Conservation (phyloP, 2,888 invertebrate species). For the Anthrax anthrax region DNA sequence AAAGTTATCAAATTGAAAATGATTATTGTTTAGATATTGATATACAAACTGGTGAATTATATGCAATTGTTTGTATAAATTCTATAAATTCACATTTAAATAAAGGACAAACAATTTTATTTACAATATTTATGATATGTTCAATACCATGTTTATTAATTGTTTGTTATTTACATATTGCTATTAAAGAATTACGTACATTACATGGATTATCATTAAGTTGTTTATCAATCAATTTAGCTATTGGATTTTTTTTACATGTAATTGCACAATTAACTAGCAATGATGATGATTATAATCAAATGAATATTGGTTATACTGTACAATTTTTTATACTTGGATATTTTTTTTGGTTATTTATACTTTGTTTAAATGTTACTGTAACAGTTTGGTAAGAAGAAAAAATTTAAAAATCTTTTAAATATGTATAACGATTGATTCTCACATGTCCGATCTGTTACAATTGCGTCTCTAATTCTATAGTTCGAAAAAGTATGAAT, state of each 20-base stretch:
- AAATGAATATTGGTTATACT: conserved; percentile 24
- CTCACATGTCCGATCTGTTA: too few relatives aligned
- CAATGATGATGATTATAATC: conserved; percentile 12
- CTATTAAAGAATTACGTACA: conserved; percentile 22
- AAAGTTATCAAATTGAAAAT: conserved; percentile 22
- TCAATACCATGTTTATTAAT: conserved; percentile 28
- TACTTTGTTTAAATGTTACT: conserved; percentile 27
- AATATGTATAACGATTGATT: too few relatives aligned
- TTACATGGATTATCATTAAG: conserved; percentile 29
- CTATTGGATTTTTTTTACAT: conserved; percentile 27
- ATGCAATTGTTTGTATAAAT: conserved; percentile 29
- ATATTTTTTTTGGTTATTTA: conserved; percentile 30
- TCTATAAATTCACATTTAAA: conserved; percentile 24
- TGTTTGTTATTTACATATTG: conserved; percentile 25
- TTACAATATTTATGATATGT: conserved; percentile 26
- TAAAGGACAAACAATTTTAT: conserved; percentile 20
- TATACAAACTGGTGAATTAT: conserved; percentile 20
- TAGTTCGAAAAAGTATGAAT: too few relatives aligned
- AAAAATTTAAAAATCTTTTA: too few relatives aligned
- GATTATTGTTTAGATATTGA: conserved; percentile 31
- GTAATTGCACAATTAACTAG: conserved; percentile 24
- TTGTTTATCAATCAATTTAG: conserved; percentile 27
- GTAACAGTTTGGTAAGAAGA: conserved; percentile 27
- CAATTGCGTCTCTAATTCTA: too few relatives aligned
- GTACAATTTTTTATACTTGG: conserved; percentile 31